Base-by-base conservation (phyloP, 2,888 invertebrate species). In the Caenorhabditis virilis region DNA sequence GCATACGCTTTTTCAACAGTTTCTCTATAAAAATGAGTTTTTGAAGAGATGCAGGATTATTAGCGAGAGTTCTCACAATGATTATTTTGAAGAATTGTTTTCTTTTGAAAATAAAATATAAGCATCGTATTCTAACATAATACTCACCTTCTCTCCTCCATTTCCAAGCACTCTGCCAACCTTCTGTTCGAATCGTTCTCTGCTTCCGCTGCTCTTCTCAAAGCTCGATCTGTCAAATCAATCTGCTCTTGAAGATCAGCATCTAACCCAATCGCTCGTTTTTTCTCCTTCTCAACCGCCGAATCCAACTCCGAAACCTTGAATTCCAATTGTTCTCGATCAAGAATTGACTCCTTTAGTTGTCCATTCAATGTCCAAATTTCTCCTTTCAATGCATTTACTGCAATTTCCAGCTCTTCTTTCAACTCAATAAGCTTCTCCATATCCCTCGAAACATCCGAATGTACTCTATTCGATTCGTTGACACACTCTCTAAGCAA, bases 311-410 rank as follows among this genome's bases (percentile, higher is more conserved):
- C 55, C 11, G 59, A 57, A 22, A 74, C 60, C 25, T 61, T 51
- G 16, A 71, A 69, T 42, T 69, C 59, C 2, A 72, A 49, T 15
- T 48, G 35, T 25, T 72, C 72, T 25, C 72, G 33, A 48, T 72
- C 72, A 41, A 72, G 36, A 33, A 72, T 59, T 6, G 67, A 69
- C 41, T 58, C 75, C 54, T 78, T 77, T 51, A 80, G 51, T 38
- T 79, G 73, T 22, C 73, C 73, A 53, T 80, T 80, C 5, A 80
- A 66, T 5, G 74, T 56, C 80, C 78, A 80, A 23, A 80, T 72
- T 55, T 80, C 79, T 18, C 72, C 77, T 58, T 77, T 74, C 18
- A 80, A 60, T 4, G 76, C 70, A 46, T 73, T 68, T 0, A 78
- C 77, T 2, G 79, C 78, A 11, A 57, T 74, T 53, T 78, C 78